A percentile compares a stretch with the other conserved stretches of the same genome.
Conservation (phyloP, 2,888 invertebrate species). For the Lymantria dispar region DNA sequence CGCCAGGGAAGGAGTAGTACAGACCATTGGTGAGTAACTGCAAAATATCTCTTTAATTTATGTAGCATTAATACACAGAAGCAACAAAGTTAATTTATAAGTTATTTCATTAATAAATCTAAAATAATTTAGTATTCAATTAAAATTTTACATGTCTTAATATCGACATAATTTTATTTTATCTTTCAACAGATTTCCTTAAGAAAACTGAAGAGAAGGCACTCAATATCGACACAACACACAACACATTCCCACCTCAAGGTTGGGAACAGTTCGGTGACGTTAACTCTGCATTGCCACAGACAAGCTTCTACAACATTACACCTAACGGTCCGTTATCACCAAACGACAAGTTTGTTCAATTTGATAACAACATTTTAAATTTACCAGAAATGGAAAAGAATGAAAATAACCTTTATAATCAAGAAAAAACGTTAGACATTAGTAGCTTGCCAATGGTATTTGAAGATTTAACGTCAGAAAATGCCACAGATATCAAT, state of each 20-base stretch:
- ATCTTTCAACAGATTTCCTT: constrained; percentile 48
- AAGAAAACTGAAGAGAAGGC: constrained; percentile 63
- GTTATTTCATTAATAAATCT: background rate
- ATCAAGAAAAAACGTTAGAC: constrained; percentile 61
- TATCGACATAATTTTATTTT: background rate
- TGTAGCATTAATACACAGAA: too few species aligned
- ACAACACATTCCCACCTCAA: constrained; percentile 70
- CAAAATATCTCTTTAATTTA: too few species aligned
- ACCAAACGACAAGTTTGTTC: constrained; percentile 51
- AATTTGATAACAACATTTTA: constrained; percentile 44
- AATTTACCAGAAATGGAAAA: constrained; percentile 36
- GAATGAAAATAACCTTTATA: constrained; percentile 34
- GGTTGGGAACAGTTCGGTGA: constrained; percentile 63
- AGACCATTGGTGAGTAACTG: constrained; percentile 66
- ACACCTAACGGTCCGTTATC: constrained; percentile 55
- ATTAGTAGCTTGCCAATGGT: constrained; percentile 67
- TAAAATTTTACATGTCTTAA: background rate
- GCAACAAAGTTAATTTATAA: too few species aligned
- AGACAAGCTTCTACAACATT: constrained; percentile 54
- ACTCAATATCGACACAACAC: constrained; percentile 68
- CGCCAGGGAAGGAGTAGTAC: constrained; percentile 75
- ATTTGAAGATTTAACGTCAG: constrained; percentile 60
- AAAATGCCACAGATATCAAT: constrained; percentile 44
- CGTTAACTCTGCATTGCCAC: constrained; percentile 61
- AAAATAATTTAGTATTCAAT: background rate